Conservation (phyloP, 2,113 vertebrate genomes). For the Bubo blakistoni region DNA sequence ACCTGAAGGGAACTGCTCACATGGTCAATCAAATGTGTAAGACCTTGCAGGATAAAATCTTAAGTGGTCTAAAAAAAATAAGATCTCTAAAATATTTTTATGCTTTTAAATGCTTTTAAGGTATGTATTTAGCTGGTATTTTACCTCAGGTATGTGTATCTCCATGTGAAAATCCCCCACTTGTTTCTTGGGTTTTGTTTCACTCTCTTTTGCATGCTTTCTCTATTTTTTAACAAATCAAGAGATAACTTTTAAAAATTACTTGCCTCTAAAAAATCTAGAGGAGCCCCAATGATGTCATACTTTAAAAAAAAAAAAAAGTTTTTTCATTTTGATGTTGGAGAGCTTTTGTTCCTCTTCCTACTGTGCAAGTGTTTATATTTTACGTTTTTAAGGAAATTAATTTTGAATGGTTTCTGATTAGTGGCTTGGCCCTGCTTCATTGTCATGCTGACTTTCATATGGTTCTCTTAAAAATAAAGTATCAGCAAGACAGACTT, state of each 20-base stretch:
- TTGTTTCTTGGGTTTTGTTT: not conserved
- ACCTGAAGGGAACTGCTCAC: not conserved
- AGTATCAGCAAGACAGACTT: not conserved
- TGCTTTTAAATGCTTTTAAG: not conserved
- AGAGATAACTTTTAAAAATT: not conserved
- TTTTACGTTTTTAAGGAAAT: conserved; percentile 22
- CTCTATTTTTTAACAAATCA: not conserved
- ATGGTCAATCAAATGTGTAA: not conserved
- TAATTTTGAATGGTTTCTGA: conserved; percentile 5
- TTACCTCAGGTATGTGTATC: not conserved
- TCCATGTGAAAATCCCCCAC: not conserved
- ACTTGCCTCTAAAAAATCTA: not conserved
- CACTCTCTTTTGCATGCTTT: not conserved
- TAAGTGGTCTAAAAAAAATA: not conserved
- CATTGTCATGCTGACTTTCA: not conserved
- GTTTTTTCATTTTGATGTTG: not conserved
- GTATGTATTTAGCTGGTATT: not conserved
- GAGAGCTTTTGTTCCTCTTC: not conserved
- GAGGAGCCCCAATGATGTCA: not conserved
- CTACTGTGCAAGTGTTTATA: not conserved
- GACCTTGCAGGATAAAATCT: not conserved
- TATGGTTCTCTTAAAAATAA: not conserved
- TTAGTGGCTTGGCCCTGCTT: conserved; percentile 36
- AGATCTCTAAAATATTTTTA: not conserved
- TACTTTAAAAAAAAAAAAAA: not conserved